Conservation (phyloP, 1,140 invertebrate genomes). For the Scaptomyza graminum region DNA sequence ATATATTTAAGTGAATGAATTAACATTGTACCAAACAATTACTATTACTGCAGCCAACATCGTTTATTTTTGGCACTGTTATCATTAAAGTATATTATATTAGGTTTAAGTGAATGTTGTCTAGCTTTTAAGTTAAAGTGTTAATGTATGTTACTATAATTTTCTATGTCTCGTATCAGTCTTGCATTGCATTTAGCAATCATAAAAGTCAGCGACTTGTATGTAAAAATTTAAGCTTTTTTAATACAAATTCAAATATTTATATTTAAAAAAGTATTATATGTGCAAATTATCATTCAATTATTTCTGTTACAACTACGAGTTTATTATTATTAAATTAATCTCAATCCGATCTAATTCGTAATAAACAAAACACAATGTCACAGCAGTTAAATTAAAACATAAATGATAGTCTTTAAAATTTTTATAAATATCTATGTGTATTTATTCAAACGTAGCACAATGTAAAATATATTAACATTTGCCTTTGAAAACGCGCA, state of each 20-base stretch:
- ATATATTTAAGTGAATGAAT: no score
- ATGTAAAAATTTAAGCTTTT: constrained; percentile 33
- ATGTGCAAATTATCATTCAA: constrained; percentile 29
- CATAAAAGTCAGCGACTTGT: constrained; percentile 54
- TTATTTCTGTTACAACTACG: constrained; percentile 21
- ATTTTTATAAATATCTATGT: constrained; percentile 16
- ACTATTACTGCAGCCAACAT: constrained; percentile 76
- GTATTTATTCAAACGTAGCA: background rate
- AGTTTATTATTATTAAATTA: constrained; percentile 48
- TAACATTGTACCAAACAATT: constrained; percentile 56
- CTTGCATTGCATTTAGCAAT: constrained; percentile 52
- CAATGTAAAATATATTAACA: constrained; percentile 11
- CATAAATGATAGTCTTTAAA: constrained; percentile 1
- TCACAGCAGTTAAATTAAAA: constrained; percentile 24
- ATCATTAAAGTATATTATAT: constrained; percentile 45
- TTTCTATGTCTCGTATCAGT: constrained; percentile 39
- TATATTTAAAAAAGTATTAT: background rate
- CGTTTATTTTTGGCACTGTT: constrained; percentile 66
- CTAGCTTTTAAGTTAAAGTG: constrained; percentile 57
- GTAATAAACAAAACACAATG: no score
- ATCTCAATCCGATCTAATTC: constrained; percentile 12
- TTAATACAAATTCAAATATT: no score
- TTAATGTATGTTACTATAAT: constrained; percentile 68
- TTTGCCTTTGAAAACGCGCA: constrained; percentile 23
- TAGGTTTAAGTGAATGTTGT: constrained; percentile 28